These are phyloP conservation scores for Proterorhinus semilunaris DNA, from an alignment of 2,113 vertebrate species.

Conservation along the genomic window DNA sequence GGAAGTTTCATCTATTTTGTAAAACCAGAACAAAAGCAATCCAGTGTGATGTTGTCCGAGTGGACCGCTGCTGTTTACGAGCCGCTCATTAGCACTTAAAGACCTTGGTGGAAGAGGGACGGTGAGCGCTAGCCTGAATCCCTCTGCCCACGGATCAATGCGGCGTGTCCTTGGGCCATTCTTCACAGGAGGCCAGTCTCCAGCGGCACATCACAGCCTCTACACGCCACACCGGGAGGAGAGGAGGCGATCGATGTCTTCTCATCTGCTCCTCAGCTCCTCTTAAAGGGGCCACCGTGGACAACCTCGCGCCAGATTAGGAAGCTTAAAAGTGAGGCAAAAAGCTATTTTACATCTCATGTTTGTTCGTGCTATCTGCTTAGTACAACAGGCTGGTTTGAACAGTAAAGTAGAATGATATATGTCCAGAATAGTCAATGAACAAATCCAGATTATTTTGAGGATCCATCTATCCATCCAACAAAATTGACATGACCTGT, in stretches of 20 bases:
- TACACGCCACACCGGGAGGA: slow-evolving; percentile 36
- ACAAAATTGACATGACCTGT: too few relatives aligned
- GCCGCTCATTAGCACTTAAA: slow-evolving; percentile 9
- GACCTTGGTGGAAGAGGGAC: slow-evolving; percentile 32
- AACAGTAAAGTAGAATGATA: too few relatives aligned
- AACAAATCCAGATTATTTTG: too few relatives aligned
- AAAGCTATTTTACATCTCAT: neutral
- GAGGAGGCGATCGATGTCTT: slow-evolving; percentile 57
- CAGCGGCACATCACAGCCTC: slow-evolving; percentile 40
- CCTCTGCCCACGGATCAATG: slow-evolving; percentile 67
- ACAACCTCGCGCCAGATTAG: slow-evolving; percentile 22
- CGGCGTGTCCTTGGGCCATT: slow-evolving; percentile 68
- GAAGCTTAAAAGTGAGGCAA: slow-evolving; percentile 35
- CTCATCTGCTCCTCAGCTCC: slow-evolving; percentile 65
- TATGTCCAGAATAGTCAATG: too few relatives aligned
- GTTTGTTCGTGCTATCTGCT: too few relatives aligned
- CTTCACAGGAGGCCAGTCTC: slow-evolving; percentile 52
- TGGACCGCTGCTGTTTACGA: neutral
- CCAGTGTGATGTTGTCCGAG: too few relatives aligned
- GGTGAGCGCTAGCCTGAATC: slow-evolving; percentile 54
- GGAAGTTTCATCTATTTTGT: too few relatives aligned
- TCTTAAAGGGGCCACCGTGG: slow-evolving; percentile 41
- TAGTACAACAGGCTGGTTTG: too few relatives aligned
- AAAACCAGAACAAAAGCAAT: too few relatives aligned
- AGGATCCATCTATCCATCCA: too few relatives aligned